phyloP scores from a whole-genome alignment of 2,888 invertebrate species.

The Euzetes globulus region DNA sequence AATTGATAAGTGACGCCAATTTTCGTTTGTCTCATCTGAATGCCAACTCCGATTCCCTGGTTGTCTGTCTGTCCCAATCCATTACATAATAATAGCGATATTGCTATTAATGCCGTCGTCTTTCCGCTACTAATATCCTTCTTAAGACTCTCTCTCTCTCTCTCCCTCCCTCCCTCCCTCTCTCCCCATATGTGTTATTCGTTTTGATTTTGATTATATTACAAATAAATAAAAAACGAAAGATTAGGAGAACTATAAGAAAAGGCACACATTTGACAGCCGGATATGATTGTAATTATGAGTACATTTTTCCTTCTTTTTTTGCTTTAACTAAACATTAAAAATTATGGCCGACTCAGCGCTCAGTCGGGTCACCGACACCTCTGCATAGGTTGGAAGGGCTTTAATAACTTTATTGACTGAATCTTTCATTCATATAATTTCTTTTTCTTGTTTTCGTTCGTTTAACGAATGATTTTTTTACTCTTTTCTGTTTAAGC shows the following conservation, averaged over 20 bases:
- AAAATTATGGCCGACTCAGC: not conserved
- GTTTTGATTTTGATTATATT: not conserved
- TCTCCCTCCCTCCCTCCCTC: not conserved
- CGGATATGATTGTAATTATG: constrained; percentile 24
- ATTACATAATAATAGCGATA: not conserved
- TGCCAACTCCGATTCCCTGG: constrained; percentile 14
- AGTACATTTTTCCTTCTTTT: not conserved
- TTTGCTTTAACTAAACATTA: not conserved
- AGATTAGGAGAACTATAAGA: not conserved
- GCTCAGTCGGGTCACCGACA: constrained; percentile 15
- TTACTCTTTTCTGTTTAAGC: not conserved
- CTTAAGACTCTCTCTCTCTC: too few relatives aligned
- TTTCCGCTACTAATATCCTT: too few relatives aligned
- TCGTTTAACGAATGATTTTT: not conserved
- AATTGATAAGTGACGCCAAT: not conserved
- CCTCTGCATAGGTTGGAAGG: not conserved
- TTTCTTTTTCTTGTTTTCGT: not conserved
- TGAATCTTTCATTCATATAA: constrained; percentile 6
- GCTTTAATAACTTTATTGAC: not conserved
- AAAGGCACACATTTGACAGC: constrained; percentile 1
- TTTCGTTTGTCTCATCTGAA: not conserved
- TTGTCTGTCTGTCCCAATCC: constrained; percentile 1
- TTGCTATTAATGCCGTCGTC: not conserved
- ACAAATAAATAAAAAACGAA: not conserved
- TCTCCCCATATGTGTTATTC: not conserved